These are phyloP conservation scores for Apodemus agrarius DNA, from an alignment of 2,797 vertebrate genomes.

Conservation along the genomic window DNA sequence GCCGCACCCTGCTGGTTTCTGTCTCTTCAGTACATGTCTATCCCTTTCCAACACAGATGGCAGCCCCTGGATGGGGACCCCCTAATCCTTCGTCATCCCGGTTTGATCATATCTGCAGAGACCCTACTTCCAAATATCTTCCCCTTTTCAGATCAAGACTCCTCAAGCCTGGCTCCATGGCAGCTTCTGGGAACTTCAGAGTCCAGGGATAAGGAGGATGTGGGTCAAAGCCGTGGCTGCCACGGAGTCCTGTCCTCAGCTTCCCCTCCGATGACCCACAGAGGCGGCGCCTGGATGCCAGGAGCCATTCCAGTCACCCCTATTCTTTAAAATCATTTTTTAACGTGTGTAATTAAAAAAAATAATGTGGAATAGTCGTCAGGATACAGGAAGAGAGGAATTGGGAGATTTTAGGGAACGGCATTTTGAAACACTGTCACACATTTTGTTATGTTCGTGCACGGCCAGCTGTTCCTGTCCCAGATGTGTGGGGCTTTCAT, in stretches of 20 bases:
- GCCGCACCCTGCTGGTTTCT: accelerated
- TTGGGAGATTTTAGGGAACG: accelerated
- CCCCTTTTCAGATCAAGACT: not conserved
- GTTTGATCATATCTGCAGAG: not conserved
- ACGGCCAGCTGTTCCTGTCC: not conserved
- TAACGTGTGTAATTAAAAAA: not conserved
- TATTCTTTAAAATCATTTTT: not conserved
- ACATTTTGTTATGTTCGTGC: accelerated
- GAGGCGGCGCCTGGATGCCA: accelerated
- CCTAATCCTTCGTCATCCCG: not conserved
- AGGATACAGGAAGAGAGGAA: not conserved
- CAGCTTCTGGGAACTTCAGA: not conserved
- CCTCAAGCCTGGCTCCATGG: not conserved
- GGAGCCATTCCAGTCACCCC: accelerated
- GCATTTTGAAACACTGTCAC: accelerated
- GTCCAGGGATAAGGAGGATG: accelerated
- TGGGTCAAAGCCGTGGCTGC: not conserved
- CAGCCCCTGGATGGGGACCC: accelerated
- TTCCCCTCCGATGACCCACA: not conserved
- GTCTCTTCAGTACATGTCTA: not conserved
- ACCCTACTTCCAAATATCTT: not conserved
- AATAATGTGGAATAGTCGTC: not conserved
- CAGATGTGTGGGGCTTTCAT: accelerated
- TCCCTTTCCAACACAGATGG: not conserved
- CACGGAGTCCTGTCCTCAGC: not conserved